These are phyloP conservation scores for Lagria hirta DNA, from an alignment of 2,888 invertebrate species.

Conservation along the genomic window DNA sequence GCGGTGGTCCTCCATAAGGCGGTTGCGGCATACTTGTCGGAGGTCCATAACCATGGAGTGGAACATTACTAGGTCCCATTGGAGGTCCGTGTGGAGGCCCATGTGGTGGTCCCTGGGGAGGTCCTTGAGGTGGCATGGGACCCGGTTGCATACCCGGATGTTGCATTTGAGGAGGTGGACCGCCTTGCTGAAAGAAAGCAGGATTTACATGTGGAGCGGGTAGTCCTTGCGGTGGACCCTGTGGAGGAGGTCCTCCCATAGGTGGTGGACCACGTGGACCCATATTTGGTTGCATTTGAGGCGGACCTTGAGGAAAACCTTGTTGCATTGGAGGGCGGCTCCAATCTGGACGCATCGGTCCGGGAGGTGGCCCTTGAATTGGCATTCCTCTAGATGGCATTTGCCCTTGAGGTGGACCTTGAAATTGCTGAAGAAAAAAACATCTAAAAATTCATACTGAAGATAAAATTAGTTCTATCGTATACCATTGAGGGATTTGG, in stretches of 20 bases:
- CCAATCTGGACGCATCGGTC: slow-evolving; percentile 71
- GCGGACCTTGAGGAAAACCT: slow-evolving; percentile 68
- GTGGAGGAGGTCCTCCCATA: slow-evolving; percentile 53
- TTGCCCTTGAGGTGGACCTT: slow-evolving; percentile 61
- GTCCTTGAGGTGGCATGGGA: slow-evolving; percentile 65
- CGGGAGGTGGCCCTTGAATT: slow-evolving; percentile 63
- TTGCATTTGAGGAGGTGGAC: slow-evolving; percentile 60
- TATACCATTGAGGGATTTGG: slow-evolving; percentile 63
- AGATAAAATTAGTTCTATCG: too few relatives aligned
- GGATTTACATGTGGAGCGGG: slow-evolving; percentile 96
- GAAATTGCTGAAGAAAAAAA: slow-evolving; percentile 57
- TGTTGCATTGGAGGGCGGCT: slow-evolving; percentile 73
- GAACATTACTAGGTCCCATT: slow-evolving; percentile 58
- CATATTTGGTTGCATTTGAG: slow-evolving; percentile 65
- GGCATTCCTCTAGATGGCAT: slow-evolving; percentile 60
- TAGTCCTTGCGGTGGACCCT: slow-evolving; percentile 60
- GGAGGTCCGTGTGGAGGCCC: slow-evolving; percentile 64
- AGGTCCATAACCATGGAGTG: slow-evolving; percentile 59
- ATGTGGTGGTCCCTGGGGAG: slow-evolving; percentile 66
- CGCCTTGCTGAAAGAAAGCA: slow-evolving; percentile 87
- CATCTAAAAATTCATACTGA: too few relatives aligned
- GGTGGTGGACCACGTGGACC: slow-evolving; percentile 62
- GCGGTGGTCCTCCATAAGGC: slow-evolving; percentile 66
- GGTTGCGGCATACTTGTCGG: slow-evolving; percentile 51
- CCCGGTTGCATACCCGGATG: slow-evolving; percentile 55